phyloP scores from a whole-genome alignment of 2,113 vertebrate species.

The Triplophysa dalaica region DNA sequence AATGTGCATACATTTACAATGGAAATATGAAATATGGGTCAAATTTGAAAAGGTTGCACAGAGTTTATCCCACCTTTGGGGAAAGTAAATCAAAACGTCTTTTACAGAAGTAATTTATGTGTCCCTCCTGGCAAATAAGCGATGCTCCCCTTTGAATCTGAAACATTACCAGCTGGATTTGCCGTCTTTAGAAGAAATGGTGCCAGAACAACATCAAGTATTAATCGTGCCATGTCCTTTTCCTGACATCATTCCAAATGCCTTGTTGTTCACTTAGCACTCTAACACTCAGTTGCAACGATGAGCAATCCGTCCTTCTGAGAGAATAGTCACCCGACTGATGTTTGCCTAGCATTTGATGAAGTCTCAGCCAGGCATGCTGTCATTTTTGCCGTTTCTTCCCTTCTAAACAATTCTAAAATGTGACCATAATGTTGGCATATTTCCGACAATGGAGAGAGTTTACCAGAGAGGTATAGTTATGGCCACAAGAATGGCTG shows the following conservation, averaged over 20 bases:
- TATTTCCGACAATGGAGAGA: not conserved
- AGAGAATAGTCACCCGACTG: conserved; percentile 8
- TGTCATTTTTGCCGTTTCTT: conserved; percentile 1
- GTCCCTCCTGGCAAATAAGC: conserved; percentile 65
- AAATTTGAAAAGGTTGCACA: conserved; percentile 63
- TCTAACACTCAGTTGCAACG: conserved; percentile 8
- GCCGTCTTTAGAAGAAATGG: conserved; percentile 61
- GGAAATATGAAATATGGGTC: conserved; percentile 55
- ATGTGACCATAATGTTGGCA: not conserved
- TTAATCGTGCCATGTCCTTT: conserved; percentile 48
- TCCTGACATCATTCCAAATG: conserved; percentile 49
- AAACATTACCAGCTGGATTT: conserved; percentile 64
- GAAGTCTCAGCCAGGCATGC: not conserved
- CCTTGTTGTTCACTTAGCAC: conserved; percentile 25
- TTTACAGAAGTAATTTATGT: conserved; percentile 70
- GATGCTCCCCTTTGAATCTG: conserved; percentile 61
- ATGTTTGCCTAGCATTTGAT: conserved; percentile 26
- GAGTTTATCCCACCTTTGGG: conserved; percentile 58
- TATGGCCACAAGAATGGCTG: not conserved
- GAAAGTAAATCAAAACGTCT: conserved; percentile 65
- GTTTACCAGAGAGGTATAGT: conserved; percentile 5
- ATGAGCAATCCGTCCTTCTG: not conserved
- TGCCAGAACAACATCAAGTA: conserved; percentile 55
- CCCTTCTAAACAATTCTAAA: conserved; percentile 13
- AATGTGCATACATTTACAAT: conserved; percentile 1